Evolutionary conservation across 1,140 invertebrate species (phyloP).

Genomic region (Ylistrum balloti): DNA sequence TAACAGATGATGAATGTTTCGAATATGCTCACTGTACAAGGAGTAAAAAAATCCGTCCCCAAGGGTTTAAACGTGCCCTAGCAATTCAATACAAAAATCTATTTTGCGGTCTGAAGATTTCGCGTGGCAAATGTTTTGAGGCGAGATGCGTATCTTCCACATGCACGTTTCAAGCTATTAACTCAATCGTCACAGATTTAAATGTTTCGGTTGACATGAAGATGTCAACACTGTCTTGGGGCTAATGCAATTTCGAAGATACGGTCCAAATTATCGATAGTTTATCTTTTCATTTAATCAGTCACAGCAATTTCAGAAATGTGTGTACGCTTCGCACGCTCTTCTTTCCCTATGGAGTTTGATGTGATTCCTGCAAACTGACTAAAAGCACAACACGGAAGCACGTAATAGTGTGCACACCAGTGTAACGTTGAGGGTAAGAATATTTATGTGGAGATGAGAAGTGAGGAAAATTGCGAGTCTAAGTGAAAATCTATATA

Average conservation of each 20-base stretch:
- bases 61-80: not conserved
- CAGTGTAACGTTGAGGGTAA: not conserved
- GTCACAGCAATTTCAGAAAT: slow-evolving; percentile 35
- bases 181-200: slow-evolving; percentile 32
- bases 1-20: not conserved
- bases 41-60: not conserved
- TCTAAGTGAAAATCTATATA: too few relatives aligned
- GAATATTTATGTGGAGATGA: not conserved
- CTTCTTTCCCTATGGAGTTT: not conserved
- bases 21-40: not conserved
- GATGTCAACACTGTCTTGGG: slow-evolving; percentile 31
- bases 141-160: not conserved
- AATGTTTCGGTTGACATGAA: not conserved
- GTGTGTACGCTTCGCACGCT: not conserved
- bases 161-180: slow-evolving; percentile 27
- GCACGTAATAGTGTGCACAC: not conserved
- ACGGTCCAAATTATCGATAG: not conserved
- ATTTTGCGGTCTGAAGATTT: slow-evolving; percentile 11
- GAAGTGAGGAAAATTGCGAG: not conserved
- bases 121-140: slow-evolving; percentile 4
- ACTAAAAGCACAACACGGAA: not conserved
- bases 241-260: slow-evolving; percentile 23
- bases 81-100: not conserved
- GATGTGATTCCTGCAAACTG: not conserved
- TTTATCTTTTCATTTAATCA: slow-evolving; percentile 14